Percentiles rank a stretch among this genome's conserved stretches.
Conservation (phyloP, 2,797 vertebrate species). For the Varecia variegata region DNA sequence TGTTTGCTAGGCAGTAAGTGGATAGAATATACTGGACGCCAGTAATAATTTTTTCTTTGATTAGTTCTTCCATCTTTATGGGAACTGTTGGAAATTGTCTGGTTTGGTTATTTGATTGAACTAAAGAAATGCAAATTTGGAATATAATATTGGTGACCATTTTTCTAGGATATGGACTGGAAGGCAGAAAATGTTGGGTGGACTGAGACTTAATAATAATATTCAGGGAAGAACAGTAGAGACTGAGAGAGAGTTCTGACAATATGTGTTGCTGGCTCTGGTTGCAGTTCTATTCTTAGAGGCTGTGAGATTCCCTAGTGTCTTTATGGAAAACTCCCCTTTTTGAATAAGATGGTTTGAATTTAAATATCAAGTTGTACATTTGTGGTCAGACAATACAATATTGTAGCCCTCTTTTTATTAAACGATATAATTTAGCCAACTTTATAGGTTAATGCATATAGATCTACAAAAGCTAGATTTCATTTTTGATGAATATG, state of each 20-base stretch:
- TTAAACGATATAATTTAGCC: neutral
- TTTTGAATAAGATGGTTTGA: neutral
- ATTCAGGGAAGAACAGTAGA: neutral
- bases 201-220: neutral
- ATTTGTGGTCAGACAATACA: neutral
- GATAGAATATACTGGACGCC: neutral
- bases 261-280: neutral
- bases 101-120: neutral
- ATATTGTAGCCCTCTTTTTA: neutral
- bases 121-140: neutral
- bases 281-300: neutral
- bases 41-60: neutral
- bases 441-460: neutral
- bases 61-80: neutral
- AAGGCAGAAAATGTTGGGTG: neutral
- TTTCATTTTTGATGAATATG: conserved; percentile 16
- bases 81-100: neutral
- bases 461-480: neutral
- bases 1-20: neutral
- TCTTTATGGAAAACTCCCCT: neutral
- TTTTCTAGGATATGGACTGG: neutral
- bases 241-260: neutral
- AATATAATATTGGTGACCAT: neutral
- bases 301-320: neutral
- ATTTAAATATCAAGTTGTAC: neutral